Evolutionary conservation across 1,140 invertebrate species (phyloP), one percentile per base, ranked within the genome.

Genomic region (Drosophila varians): DNA sequence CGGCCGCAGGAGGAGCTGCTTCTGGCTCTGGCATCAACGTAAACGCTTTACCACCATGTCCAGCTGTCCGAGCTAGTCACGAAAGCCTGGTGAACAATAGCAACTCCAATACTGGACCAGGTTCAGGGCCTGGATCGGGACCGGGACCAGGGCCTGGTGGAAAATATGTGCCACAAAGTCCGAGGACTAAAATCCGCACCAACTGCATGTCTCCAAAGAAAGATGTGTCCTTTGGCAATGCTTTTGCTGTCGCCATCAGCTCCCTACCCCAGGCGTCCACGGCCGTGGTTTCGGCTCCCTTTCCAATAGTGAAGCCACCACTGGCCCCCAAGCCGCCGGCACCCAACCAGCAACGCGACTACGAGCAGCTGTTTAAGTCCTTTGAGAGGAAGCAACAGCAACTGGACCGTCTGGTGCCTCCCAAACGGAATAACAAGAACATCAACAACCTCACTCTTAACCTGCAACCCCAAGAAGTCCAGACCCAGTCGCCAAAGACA

Each of bases 141-240:
- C 8, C 16, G 0, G 38, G 38, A 3, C 14, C 14, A 2, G 14
- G 14, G 19, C 14, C 38, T 9, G 47, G 42, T 1, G 71, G 62
- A 9, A 91, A 91, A 43, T 91, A 90, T 70, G 84, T 91, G 54
- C 90, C 90, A 19, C 89, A 91, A 40, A 90, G 84, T 74, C 90
- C 90, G 11, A 77, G 90, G 19, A 91, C 90, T 7, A 90, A 90
- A 55, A 91, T 91, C 9, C 83, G 90, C 12, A 91, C 90, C 9
- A 91, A 87, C 42, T 91, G 90, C 42, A 78, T 90, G 76, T 91
- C 90, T 3, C 90, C 90, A 12, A 91, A 91, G 42, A 91, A 90
- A 52, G 90, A 90, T 18, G 66, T 70, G 9, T 70, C 69, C 0
- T 90, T 90, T 42, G 58, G 64, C 47, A 68, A 56, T 21, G 68